Conservation (phyloP, 2,797 vertebrate species). For the Percopsis omiscomaycus region DNA sequence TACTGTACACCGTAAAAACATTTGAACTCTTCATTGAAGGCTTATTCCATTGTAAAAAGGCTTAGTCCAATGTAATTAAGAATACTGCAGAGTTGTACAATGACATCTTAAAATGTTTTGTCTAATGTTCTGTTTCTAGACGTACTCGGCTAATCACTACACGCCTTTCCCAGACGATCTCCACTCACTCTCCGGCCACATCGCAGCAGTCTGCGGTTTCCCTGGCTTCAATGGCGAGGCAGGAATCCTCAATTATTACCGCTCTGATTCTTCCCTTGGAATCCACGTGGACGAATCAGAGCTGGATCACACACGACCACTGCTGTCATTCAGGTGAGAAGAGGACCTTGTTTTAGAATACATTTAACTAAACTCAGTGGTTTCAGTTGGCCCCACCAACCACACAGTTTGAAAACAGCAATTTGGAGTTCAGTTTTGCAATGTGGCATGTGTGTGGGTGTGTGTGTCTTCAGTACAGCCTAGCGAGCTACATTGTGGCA, state of each 20-base stretch:
- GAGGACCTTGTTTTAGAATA: not conserved
- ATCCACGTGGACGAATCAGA: slow-evolving; percentile 95
- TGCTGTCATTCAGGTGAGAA: slow-evolving; percentile 88
- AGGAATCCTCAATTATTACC: slow-evolving; percentile 95
- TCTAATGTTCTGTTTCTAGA: slow-evolving; percentile 66
- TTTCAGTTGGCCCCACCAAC: too few relatives aligned
- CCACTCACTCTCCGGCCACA: slow-evolving; percentile 82
- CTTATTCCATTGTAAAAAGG: too few relatives aligned
- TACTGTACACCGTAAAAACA: too few relatives aligned
- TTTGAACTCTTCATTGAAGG: too few relatives aligned
- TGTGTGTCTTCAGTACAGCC: too few relatives aligned
- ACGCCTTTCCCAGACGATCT: slow-evolving; percentile 90
- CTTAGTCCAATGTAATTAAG: too few relatives aligned
- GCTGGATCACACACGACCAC: slow-evolving; percentile 86
- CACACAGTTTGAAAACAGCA: too few relatives aligned
- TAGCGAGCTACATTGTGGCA: too few relatives aligned
- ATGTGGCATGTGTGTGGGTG: too few relatives aligned
- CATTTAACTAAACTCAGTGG: too few relatives aligned
- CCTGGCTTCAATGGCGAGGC: slow-evolving; percentile 85
- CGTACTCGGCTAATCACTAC: slow-evolving; percentile 84
- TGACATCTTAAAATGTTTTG: not conserved
- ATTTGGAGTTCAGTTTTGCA: too few relatives aligned
- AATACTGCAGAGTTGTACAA: too few relatives aligned
- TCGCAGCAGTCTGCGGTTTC: slow-evolving; percentile 88
- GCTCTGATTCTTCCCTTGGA: slow-evolving; percentile 89